These are phyloP conservation scores for Oryzias javanicus DNA, from an alignment of 2,113 vertebrate genomes.

Conservation along the genomic window DNA sequence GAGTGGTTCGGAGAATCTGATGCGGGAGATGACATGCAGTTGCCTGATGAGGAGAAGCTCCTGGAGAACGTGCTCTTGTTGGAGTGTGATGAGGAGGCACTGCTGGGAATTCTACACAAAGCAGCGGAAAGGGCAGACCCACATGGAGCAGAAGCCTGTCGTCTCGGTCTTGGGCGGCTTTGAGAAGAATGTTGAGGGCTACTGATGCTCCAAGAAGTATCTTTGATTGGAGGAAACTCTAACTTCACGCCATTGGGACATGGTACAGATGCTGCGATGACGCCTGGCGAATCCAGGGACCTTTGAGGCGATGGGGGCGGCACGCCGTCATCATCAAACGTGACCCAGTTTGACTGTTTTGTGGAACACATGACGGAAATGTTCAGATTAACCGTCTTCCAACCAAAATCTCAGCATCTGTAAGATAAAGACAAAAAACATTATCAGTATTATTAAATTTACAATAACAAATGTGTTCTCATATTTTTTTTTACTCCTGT, in stretches of 20 bases:
- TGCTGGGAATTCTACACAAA: slow-evolving; percentile 79
- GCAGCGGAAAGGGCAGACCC: slow-evolving; percentile 90
- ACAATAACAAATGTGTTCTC: no score
- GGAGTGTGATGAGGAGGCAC: slow-evolving; percentile 69
- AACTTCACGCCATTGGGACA: slow-evolving; percentile 90
- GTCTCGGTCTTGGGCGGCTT: slow-evolving; percentile 81
- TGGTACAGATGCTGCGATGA: slow-evolving; percentile 75
- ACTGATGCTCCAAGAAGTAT: slow-evolving; percentile 77
- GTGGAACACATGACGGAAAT: slow-evolving; percentile 85
- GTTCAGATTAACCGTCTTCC: slow-evolving; percentile 22
- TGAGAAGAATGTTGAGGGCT: slow-evolving; percentile 85
- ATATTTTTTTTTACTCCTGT: no score
- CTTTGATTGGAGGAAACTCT: slow-evolving; percentile 78
- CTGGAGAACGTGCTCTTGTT: slow-evolving; percentile 77
- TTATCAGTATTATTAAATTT: not conserved
- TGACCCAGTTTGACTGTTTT: slow-evolving; percentile 94
- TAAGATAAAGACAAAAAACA: slow-evolving; percentile 35
- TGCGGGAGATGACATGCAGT: slow-evolving; percentile 48
- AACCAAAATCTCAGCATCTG: slow-evolving; percentile 41
- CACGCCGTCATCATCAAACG: slow-evolving; percentile 88
- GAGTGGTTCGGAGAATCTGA: slow-evolving; percentile 48
- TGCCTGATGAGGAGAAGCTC: slow-evolving; percentile 55
- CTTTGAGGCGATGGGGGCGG: slow-evolving; percentile 82
- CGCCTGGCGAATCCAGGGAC: slow-evolving; percentile 57
- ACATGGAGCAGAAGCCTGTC: slow-evolving; percentile 84